These are phyloP conservation scores for Hypercompe scribonia DNA, from an alignment of 2,888 invertebrate genomes.

Conservation along the genomic window DNA sequence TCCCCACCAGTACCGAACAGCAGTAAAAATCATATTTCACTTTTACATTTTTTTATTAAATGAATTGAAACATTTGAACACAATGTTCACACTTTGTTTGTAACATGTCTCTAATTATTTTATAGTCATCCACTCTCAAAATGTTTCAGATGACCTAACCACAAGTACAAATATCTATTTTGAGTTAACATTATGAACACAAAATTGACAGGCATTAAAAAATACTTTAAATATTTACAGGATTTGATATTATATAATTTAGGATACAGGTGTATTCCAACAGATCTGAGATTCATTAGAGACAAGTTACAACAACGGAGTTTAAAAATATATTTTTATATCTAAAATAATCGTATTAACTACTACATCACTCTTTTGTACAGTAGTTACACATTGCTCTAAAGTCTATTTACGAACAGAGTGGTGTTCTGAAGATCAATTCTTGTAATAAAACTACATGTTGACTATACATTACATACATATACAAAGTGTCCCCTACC, in stretches of 20 bases:
- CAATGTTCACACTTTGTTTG: conserved; percentile 10
- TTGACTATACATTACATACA: too few relatives aligned
- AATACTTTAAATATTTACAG: neutral
- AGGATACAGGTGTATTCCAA: neutral
- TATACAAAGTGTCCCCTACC: too few relatives aligned
- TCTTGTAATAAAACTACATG: neutral
- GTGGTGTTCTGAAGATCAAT: conserved; percentile 5
- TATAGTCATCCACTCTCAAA: neutral
- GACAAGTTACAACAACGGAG: conserved; percentile 2
- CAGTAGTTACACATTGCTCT: conserved; percentile 4
- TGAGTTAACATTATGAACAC: neutral
- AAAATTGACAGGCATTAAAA: neutral
- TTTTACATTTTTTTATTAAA: conserved; percentile 1
- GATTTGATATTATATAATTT: neutral
- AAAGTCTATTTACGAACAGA: conserved; percentile 7
- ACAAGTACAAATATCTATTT: neutral
- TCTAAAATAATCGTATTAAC: neutral
- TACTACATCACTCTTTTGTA: conserved; percentile 11
- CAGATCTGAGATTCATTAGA: neutral
- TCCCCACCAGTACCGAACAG: too few relatives aligned
- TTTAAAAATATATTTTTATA: conserved; percentile 8
- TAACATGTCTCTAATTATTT: conserved; percentile 6
- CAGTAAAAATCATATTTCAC: too few relatives aligned
- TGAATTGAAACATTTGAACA: conserved; percentile 13
- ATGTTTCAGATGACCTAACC: neutral